These are phyloP conservation scores for Podargus strigoides DNA, from an alignment of 2,797 vertebrate genomes.

Conservation along the genomic window DNA sequence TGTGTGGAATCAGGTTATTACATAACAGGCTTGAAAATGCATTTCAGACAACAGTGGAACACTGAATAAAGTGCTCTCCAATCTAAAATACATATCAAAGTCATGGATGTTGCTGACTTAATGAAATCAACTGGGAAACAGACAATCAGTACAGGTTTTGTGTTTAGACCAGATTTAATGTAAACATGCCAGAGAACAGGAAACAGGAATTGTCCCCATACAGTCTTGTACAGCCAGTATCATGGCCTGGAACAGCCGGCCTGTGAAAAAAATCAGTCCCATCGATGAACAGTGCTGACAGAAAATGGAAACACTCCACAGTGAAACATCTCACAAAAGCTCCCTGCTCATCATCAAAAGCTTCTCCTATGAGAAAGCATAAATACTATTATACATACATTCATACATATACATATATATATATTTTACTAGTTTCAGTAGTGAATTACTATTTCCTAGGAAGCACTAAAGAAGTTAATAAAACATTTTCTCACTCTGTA, in stretches of 20 bases:
- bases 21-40: no score
- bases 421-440: neutral
- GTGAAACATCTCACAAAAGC: neutral
- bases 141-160: neutral
- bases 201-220: neutral
- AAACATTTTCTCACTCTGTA: neutral
- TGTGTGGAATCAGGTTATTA: no score
- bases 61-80: neutral
- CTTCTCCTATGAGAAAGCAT: neutral
- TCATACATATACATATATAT: no score
- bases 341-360: neutral
- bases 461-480: neutral
- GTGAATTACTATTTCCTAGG: neutral
- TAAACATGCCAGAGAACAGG: neutral
- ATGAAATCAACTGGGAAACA: neutral
- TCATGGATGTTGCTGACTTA: neutral
- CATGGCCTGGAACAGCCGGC: neutral
- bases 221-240: neutral
- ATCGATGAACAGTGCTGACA: neutral
- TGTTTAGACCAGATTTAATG: neutral
- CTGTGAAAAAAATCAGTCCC: neutral
- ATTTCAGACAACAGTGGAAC: no score
- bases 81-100: neutral
- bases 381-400: neutral
- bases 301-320: neutral